Conservation (phyloP, 1,140 invertebrate species). For the Palaemon carinicauda region DNA sequence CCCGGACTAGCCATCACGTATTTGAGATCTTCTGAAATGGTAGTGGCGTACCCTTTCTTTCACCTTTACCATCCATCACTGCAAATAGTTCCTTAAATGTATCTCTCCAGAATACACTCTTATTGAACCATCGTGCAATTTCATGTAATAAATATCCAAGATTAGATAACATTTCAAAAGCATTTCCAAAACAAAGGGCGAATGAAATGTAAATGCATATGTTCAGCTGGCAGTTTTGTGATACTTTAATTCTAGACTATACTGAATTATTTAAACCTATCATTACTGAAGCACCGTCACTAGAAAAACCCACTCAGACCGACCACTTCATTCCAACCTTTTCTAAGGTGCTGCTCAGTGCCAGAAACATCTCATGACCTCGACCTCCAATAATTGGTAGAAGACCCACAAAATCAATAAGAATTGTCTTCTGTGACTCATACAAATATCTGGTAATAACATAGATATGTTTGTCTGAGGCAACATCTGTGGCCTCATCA, state of each 20-base stretch:
- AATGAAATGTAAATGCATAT: conserved; percentile 26
- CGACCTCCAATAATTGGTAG: conserved; percentile 20
- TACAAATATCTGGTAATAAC: too few species aligned
- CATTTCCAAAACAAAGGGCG: conserved; percentile 18
- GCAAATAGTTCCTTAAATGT: conserved; percentile 20
- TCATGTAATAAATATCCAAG: conserved; percentile 30
- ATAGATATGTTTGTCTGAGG: too few species aligned
- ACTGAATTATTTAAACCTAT: conserved; percentile 16
- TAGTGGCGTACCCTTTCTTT: conserved; percentile 26
- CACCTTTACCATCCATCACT: conserved; percentile 18
- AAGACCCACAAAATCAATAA: too few species aligned
- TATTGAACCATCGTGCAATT: conserved; percentile 26
- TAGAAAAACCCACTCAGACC: conserved; percentile 19
- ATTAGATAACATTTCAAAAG: conserved; percentile 28
- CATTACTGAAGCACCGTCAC: conserved; percentile 11
- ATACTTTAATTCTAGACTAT: conserved; percentile 14
- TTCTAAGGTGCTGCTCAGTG: not conserved
- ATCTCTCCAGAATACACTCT: conserved; percentile 21
- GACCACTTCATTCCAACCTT: conserved; percentile 23
- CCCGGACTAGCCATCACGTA: conserved; percentile 30
- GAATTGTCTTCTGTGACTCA: too few species aligned
- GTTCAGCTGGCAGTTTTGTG: conserved; percentile 27
- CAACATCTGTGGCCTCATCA: too few species aligned
- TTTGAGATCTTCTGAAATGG: conserved; percentile 37
- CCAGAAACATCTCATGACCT: conserved; percentile 20